Conservation (phyloP, 2,888 invertebrate species). For the Pyralis farinalis region DNA sequence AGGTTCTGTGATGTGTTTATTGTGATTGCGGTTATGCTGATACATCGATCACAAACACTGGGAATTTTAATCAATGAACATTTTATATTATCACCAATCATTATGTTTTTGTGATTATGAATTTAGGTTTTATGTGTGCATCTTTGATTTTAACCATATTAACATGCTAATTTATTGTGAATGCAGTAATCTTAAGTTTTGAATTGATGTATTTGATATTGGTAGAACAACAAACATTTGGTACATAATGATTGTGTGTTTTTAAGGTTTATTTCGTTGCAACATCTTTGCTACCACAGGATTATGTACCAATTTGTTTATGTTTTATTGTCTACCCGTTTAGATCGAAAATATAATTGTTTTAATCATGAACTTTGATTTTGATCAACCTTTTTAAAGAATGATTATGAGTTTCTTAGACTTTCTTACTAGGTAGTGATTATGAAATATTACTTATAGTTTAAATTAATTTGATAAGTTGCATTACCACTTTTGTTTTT, state of each 20-base stretch:
- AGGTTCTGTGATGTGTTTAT: too few relatives aligned
- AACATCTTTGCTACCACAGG: slow-evolving; percentile 34
- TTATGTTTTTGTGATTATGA: slow-evolving; percentile 58
- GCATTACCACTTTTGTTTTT: slow-evolving; percentile 38
- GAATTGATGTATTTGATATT: slow-evolving; percentile 32
- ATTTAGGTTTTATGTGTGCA: slow-evolving; percentile 56
- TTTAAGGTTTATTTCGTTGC: neutral
- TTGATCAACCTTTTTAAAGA: slow-evolving; percentile 60
- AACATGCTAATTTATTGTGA: slow-evolving; percentile 70
- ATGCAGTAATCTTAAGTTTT: slow-evolving; percentile 44
- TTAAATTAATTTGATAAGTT: slow-evolving; percentile 32
- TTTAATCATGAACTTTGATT: slow-evolving; percentile 79
- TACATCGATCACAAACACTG: slow-evolving; percentile 29
- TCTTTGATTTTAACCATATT: slow-evolving; percentile 78
- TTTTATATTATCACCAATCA: slow-evolving; percentile 50
- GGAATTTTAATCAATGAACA: slow-evolving; percentile 74
- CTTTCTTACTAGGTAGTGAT: slow-evolving; percentile 46
- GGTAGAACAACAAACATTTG: slow-evolving; percentile 44
- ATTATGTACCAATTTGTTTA: slow-evolving; percentile 64
- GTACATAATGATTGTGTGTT: slow-evolving; percentile 49
- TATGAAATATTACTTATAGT: slow-evolving; percentile 40
- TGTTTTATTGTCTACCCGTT: slow-evolving; percentile 34
- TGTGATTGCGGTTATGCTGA: too few relatives aligned
- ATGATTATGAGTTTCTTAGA: slow-evolving; percentile 63
- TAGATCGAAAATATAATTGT: slow-evolving; percentile 42